These are phyloP conservation scores for Drosophila mauritiana DNA, from an alignment of 1,140 invertebrate species.

Conservation along the genomic window DNA sequence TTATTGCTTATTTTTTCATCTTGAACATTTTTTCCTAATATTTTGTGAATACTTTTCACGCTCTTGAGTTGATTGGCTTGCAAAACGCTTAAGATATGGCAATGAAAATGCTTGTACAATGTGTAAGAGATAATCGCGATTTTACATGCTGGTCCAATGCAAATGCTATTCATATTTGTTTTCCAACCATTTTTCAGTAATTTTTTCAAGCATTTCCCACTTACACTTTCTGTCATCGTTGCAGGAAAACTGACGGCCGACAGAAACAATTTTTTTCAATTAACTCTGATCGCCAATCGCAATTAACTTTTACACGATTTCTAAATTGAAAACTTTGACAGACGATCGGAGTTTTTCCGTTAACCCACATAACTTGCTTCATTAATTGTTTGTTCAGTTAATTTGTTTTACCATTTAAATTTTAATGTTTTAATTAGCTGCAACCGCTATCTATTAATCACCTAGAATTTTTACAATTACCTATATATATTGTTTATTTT, in stretches of 20 bases:
- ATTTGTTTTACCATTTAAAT: slow-evolving; percentile 25
- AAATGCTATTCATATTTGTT: slow-evolving; percentile 9
- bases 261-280: slow-evolving; percentile 66
- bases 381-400: slow-evolving; percentile 36
- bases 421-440: slow-evolving; percentile 43
- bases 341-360: slow-evolving; percentile 10
- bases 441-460: slow-evolving; percentile 15
- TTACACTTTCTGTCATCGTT: slow-evolving; percentile 56
- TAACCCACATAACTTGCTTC: slow-evolving; percentile 58
- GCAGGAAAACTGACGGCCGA: slow-evolving; percentile 29
- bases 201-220: slow-evolving; percentile 33
- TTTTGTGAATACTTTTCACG: slow-evolving; percentile 57
- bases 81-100: slow-evolving; percentile 57
- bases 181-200: slow-evolving; percentile 13
- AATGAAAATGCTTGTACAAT: slow-evolving; percentile 64
- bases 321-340: slow-evolving; percentile 60
- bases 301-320: slow-evolving; percentile 78
- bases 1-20: slow-evolving; percentile 34
- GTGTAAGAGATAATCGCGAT: slow-evolving; percentile 11
- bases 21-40: slow-evolving; percentile 28
- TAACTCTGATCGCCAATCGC: slow-evolving; percentile 58
- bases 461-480: slow-evolving; percentile 1
- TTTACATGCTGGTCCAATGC: slow-evolving; percentile 19
- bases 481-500: too few relatives aligned
- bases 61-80: slow-evolving; percentile 78